Base-by-base conservation (phyloP, 64 coral and sea anemone species). In the Exaiptasia diaphana region DNA sequence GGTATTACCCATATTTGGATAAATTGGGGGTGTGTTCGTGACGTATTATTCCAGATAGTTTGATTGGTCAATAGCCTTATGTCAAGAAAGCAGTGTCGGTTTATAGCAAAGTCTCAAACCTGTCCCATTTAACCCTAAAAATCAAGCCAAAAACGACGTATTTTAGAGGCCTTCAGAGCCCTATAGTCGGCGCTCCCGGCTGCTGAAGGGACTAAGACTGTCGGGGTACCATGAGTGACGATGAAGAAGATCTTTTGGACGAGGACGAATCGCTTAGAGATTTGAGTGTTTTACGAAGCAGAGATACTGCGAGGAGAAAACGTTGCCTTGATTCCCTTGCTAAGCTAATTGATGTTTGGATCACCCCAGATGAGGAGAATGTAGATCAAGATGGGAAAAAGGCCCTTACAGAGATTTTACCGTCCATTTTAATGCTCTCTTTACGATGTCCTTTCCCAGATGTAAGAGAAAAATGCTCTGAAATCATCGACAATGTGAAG, bases 1-100 rank as follows among this genome's bases (percentile, higher is more conserved):
- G n/a, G n/a, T n/a, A n/a, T n/a, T n/a, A n/a, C n/a, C 89, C 89
- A 92, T 92, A 97, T 92, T 59, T 84, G 89, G 94, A 33, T 13
- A 54, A 25, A 3, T 24, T 59, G 95, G 95, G 83, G 95, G 95
- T 86, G 95, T 99, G 89, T 88, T 45, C n/a, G 20, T 89, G 67
- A 99, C 78, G 85, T 92, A 86, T 15, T 11, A 6, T 36, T 78
- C 24, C 15, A 23, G 30, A 48, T 4, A 26, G 28, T 41, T 11
- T 93, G 79, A 99, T 93, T 99, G 95, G 95, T 57, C 86, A 41
- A 1, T 38, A 4, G 27, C 18, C 31, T 30, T 79, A 33, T 25
- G 68, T 82, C 33, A 58, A 34, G 57, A 61, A 68, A 76, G 91
- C 74, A 73, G 88, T 64, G 78, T 84, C 86, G 58, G 68, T 62